Base-by-base conservation (phyloP, 2,113 vertebrate species). In the Phaethon lepturus region DNA sequence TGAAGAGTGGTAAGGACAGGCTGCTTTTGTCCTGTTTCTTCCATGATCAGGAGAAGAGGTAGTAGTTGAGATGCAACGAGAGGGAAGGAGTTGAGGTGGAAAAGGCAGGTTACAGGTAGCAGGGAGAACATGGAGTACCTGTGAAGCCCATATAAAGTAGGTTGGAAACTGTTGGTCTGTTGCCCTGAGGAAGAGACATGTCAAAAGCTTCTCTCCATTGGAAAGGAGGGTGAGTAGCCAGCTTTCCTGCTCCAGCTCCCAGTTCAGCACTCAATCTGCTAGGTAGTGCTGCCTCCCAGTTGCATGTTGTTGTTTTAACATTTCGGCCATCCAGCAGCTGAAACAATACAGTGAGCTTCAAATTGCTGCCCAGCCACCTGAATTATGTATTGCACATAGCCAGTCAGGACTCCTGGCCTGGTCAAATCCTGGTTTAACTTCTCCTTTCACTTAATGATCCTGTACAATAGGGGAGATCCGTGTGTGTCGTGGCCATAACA, bases 401-500 rank as follows among this genome's bases (percentile, higher is more conserved):
- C 53, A 62, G 17, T 33, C 22, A 6, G 28, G 58, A 17, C n/a
- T 79, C 4, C 60, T 79, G 79, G 44, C 79, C 52, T 64, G 38
- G 40, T 9, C 59, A 81, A 47, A 44, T 14, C 28, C n/a, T 35
- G 18, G 3, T 75, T 55, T 60, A 38, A 58, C 31, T 72, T 69
- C 11, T 90, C 13, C 55, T 60, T 86, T 62, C 18, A 13, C 40
- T 42, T 63, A 38, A 28, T 50, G 52, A 24, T 67, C 1, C 2
- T 8, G 6, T 13, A 26, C 1, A 6, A 20, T 13, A 26, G 17
- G 4, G 42, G 7, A 66, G 16, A 42, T 62, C 14, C 17, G 12
- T 59, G 15, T 20, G 33, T 53, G 26, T 45, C 9, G 1, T 10
- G 17, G 35, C 60, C 7, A 2, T 7, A 17, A 31, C 0, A 12